Conservation (phyloP, 2,888 invertebrate genomes). For the Bombylius major region DNA sequence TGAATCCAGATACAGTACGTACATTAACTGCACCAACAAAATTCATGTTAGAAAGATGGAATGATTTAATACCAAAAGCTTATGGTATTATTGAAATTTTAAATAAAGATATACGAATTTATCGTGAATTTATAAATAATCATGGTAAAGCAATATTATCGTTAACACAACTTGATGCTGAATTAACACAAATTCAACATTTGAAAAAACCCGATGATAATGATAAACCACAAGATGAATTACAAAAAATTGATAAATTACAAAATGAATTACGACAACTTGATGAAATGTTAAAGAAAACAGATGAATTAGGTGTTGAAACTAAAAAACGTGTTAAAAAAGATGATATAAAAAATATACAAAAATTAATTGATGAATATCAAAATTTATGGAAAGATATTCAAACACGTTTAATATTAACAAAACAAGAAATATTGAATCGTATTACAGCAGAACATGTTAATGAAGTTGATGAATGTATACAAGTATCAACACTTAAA, state of each 20-base stretch:
- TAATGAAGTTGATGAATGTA: constrained; percentile 43
- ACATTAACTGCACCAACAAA: constrained; percentile 48
- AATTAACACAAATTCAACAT: constrained; percentile 56
- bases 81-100: constrained; percentile 45
- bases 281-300: constrained; percentile 38
- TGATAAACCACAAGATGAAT: constrained; percentile 19
- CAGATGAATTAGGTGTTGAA: constrained; percentile 45
- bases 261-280: constrained; percentile 45
- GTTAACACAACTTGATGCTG: constrained; percentile 57
- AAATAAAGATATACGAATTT: constrained; percentile 45
- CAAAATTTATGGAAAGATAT: constrained; percentile 51
- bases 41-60: constrained; percentile 50
- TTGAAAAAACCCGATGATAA: constrained; percentile 38
- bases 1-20: constrained; percentile 56
- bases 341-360: constrained; percentile 43
- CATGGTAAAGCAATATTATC: constrained; percentile 60
- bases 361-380: constrained; percentile 52
- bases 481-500: constrained; percentile 60
- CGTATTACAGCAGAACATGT: constrained; percentile 21
- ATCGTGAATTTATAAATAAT: constrained; percentile 55
- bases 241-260: constrained; percentile 33
- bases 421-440: constrained; percentile 36
- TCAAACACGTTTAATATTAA: constrained; percentile 38
- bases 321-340: constrained; percentile 45
- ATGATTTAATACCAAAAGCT: constrained; percentile 46